Conservation (phyloP, 2,797 vertebrate genomes). For the Sebastes oblongus region DNA sequence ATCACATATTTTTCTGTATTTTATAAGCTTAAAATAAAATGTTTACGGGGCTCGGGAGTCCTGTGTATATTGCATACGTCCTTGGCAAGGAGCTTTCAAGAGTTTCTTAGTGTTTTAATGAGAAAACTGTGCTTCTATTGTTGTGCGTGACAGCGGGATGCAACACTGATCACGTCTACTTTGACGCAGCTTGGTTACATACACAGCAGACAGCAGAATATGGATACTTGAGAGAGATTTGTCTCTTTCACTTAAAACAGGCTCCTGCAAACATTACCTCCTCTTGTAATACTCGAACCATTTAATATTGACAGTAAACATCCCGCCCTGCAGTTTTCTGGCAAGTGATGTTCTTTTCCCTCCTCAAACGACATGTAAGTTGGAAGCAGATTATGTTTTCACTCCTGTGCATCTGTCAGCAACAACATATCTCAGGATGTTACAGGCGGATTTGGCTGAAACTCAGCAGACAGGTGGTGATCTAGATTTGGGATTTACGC, state of each 20-base stretch:
- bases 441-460: background rate
- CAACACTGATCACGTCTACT: background rate
- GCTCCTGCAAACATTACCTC: background rate
- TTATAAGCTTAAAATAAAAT: slow-evolving; percentile 5
- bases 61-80: background rate
- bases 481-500: background rate
- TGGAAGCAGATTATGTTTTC: slow-evolving; percentile 3
- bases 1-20: background rate
- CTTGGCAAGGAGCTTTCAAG: slow-evolving; percentile 1
- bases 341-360: background rate
- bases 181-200: background rate
- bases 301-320: slow-evolving; percentile 7
- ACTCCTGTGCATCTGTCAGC: background rate
- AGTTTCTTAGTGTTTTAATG: background rate
- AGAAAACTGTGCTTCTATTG: background rate
- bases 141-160: background rate
- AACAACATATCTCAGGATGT: background rate
- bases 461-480: slow-evolving; percentile 4
- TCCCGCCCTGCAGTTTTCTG: background rate
- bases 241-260: background rate
- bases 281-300: background rate
- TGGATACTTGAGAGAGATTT: background rate
- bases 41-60: slow-evolving; percentile 1
- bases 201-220: background rate
- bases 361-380: background rate